Evolutionary conservation across 2,797 vertebrate species (phyloP).

Genomic region (Schizothorax lantsangensis): DNA sequence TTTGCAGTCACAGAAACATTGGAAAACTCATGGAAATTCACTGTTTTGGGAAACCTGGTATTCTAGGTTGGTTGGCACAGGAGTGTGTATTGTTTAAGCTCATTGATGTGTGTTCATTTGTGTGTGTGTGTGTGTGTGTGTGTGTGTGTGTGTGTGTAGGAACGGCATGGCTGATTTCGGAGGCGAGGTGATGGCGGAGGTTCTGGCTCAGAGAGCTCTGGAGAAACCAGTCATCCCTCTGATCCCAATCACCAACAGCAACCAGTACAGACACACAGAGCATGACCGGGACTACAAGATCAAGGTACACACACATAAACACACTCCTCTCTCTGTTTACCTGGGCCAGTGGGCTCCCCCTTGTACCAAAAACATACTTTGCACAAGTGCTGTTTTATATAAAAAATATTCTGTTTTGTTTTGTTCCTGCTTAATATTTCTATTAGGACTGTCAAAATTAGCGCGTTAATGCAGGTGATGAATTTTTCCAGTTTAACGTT

Average conservation of each 20-base stretch:
- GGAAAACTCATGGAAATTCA: no score
- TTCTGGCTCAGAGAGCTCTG: constrained; percentile 91
- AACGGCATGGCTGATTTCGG: constrained; percentile 94
- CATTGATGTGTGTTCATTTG: no score
- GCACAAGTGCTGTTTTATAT: no score
- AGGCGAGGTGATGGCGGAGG: constrained; percentile 95
- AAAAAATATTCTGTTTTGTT: background rate
- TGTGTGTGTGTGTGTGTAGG: constrained; percentile 70
- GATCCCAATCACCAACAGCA: constrained; percentile 88
- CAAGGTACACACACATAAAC: constrained; percentile 71
- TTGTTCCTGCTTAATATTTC: background rate
- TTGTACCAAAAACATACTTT: background rate
- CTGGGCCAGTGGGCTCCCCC: no score
- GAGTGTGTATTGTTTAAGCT: background rate
- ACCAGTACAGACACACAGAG: constrained; percentile 92
- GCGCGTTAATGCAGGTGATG: no score
- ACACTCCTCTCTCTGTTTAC: background rate
- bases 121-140: background rate
- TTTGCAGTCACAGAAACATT: no score
- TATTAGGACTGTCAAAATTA: background rate
- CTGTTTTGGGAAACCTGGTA: no score
- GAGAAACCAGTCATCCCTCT: constrained; percentile 91
- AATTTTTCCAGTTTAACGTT: no score
- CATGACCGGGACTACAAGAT: constrained; percentile 92
- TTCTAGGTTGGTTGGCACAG: no score